phyloP scores from a whole-genome alignment of 2,888 invertebrate species.

The Drosophila atroscutellata region DNA sequence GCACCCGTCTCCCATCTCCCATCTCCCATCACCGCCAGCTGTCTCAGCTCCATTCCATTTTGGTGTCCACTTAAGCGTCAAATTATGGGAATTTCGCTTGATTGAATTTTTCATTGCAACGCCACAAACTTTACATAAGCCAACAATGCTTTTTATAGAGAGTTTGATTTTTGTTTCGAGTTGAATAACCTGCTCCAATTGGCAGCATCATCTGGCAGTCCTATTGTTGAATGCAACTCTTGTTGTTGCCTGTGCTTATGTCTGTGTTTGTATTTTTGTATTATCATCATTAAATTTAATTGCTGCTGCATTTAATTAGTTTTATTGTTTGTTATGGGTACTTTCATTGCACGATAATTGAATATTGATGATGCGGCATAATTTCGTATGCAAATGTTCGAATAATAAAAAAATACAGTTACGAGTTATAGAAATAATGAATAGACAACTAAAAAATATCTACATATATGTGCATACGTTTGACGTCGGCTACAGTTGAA shows the following conservation, averaged over 20 bases:
- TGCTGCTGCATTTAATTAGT: slow-evolving; percentile 57
- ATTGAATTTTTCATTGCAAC: slow-evolving; percentile 71
- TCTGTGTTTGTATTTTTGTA: not conserved
- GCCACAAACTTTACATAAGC: slow-evolving; percentile 67
- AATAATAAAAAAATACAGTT: slow-evolving; percentile 1
- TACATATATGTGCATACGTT: not conserved
- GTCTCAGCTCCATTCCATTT: slow-evolving; percentile 52
- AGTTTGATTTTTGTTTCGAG: slow-evolving; percentile 25
- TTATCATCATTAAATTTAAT: slow-evolving; percentile 57
- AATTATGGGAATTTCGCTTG: slow-evolving; percentile 82
- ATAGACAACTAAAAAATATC: slow-evolving; percentile 3
- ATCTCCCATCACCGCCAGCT: not conserved
- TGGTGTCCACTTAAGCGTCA: slow-evolving; percentile 79
- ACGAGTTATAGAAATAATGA: slow-evolving; percentile 7
- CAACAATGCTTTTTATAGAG: slow-evolving; percentile 20
- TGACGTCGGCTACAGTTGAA: slow-evolving; percentile 9
- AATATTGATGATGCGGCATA: slow-evolving; percentile 69
- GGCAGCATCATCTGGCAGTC: slow-evolving; percentile 33
- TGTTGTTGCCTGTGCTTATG: not conserved
- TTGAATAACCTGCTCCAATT: slow-evolving; percentile 70
- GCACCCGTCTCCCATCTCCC: slow-evolving; percentile 22
- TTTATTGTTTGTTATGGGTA: slow-evolving; percentile 53
- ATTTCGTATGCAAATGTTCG: slow-evolving; percentile 48
- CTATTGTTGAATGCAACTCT: slow-evolving; percentile 14
- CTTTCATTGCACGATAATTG: slow-evolving; percentile 69